These are phyloP conservation scores for Chionomys nivalis DNA, from an alignment of 2,113 vertebrate genomes.

Conservation along the genomic window DNA sequence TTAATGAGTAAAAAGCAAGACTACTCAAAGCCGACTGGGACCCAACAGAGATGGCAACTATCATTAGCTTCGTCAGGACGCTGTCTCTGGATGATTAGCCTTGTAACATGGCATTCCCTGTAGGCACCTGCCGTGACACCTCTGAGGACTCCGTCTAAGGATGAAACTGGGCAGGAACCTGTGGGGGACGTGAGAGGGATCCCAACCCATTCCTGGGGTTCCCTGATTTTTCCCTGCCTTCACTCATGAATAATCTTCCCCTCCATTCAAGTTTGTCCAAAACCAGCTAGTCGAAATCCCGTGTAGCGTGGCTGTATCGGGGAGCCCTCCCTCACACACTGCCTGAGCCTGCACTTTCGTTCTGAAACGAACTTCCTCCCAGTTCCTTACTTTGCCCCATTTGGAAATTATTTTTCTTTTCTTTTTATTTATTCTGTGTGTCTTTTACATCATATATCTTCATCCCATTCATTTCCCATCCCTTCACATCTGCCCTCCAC, in stretches of 20 bases:
- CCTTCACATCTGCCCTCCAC: background rate
- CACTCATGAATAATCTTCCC: background rate
- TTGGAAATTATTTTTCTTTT: background rate
- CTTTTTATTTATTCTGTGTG: background rate
- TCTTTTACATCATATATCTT: background rate
- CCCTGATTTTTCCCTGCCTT: background rate
- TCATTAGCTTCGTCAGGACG: background rate
- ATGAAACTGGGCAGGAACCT: background rate
- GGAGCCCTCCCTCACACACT: background rate
- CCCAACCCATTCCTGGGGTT: background rate
- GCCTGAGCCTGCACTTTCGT: background rate
- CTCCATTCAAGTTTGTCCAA: background rate
- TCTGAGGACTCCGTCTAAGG: background rate
- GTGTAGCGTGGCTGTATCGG: background rate
- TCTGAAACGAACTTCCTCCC: background rate
- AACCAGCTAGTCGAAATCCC: background rate
- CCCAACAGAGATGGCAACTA: background rate
- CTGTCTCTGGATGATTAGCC: background rate
- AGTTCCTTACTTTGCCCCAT: background rate
- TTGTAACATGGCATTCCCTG: background rate
- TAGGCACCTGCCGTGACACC: background rate
- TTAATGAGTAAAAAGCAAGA: background rate
- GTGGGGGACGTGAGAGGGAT: background rate
- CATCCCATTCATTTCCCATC: background rate
- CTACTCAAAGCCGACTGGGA: background rate